Percentiles rank a stretch among this genome's conserved stretches.
Evolutionary conservation across 2,113 vertebrate genomes (phyloP).

Genomic region (Phodopus roborovskii): DNA sequence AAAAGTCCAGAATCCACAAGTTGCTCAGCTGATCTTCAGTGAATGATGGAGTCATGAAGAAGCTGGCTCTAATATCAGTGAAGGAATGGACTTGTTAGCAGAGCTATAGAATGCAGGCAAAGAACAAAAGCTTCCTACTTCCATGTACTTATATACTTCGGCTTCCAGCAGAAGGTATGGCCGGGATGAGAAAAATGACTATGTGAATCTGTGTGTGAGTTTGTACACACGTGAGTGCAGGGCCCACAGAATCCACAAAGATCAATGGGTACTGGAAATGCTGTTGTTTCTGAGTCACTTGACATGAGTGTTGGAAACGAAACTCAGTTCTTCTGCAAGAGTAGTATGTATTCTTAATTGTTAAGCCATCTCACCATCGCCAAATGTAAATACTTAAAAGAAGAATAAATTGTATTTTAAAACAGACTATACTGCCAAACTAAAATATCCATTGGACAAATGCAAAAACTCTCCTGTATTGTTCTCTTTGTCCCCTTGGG

Average conservation of each 20-base stretch:
- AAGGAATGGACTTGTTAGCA: neutral
- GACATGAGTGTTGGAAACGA: neutral
- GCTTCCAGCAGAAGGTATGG: neutral
- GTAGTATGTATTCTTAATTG: neutral
- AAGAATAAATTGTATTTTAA: neutral
- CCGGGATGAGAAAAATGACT: neutral
- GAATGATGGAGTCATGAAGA: neutral
- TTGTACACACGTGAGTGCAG: neutral
- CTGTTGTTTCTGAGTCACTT: neutral
- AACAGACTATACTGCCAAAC: neutral
- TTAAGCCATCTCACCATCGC: neutral
- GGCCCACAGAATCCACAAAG: neutral
- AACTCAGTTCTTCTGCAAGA: neutral
- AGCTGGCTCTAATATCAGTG: neutral
- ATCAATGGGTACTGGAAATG: neutral
- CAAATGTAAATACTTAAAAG: neutral
- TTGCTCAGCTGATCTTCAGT: neutral
- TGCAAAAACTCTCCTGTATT: neutral
- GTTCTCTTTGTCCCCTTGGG: neutral
- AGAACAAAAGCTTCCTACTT: neutral
- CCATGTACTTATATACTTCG: neutral
- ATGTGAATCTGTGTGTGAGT: neutral
- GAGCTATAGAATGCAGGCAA: neutral
- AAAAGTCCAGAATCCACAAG: neutral
- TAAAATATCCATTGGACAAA: neutral